A percentile compares a stretch with the other conserved stretches of the same genome.
Conservation (phyloP, 2,797 vertebrate genomes). For the Gobio occitaniae region DNA sequence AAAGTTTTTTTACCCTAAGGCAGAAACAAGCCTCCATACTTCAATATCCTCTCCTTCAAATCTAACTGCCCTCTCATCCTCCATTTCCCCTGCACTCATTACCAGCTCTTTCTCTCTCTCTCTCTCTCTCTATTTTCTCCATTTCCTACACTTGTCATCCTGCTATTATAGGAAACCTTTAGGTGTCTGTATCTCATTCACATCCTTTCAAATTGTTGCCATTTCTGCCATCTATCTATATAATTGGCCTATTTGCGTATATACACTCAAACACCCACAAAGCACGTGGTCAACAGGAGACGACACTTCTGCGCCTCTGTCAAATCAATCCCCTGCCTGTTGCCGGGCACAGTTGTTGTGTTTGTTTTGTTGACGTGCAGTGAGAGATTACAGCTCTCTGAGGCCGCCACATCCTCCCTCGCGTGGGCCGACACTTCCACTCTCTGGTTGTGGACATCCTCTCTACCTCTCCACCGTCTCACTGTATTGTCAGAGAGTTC, state of each 20-base stretch:
- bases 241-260: background rate
- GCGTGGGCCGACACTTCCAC: background rate
- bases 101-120: background rate
- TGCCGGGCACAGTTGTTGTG: conserved; percentile 41
- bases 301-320: conserved; percentile 37
- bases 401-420: background rate
- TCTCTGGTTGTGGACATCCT: conserved; percentile 28
- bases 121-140: background rate
- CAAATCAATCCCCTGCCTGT: conserved; percentile 48
- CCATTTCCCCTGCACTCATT: background rate
- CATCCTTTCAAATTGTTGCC: conserved; percentile 8
- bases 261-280: background rate
- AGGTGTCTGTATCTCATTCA: conserved; percentile 6
- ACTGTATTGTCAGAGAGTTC: conserved; percentile 1
- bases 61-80: conserved; percentile 12
- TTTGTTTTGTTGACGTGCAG: conserved; percentile 33
- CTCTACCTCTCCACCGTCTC: background rate
- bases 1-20: background rate
- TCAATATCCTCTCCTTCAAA: conserved; percentile 8
- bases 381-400: conserved; percentile 13
- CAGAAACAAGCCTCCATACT: background rate
- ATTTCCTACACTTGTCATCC: background rate
- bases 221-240: background rate
- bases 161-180: background rate
- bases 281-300: conserved; percentile 7